Conservation (phyloP, 2,888 invertebrate genomes). For the Drosophila ustulata region DNA sequence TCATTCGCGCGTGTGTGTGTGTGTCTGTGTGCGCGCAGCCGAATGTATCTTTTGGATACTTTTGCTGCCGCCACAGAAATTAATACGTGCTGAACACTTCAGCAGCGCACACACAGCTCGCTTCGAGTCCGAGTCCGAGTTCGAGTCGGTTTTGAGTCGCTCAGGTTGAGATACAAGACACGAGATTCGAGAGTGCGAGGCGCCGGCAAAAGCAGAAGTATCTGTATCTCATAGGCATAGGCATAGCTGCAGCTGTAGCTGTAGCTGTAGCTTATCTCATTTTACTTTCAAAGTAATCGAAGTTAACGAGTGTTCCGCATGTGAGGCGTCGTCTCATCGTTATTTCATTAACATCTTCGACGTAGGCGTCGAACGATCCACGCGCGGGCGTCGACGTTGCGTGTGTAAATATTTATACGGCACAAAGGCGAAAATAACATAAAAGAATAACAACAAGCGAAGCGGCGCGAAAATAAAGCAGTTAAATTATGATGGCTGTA, state of each 20-base stretch:
- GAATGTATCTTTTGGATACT: slow-evolving; percentile 75
- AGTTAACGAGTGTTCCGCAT: slow-evolving; percentile 41
- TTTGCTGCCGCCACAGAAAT: slow-evolving; percentile 74
- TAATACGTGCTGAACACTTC: slow-evolving; percentile 82
- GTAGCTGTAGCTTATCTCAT: slow-evolving; percentile 32
- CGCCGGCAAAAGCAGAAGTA: slow-evolving; percentile 11
- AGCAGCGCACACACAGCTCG: slow-evolving; percentile 75
- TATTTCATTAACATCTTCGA: slow-evolving; percentile 32
- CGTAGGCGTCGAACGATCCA: slow-evolving; percentile 27
- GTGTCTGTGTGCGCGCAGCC: slow-evolving; percentile 61
- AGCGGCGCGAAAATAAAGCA: slow-evolving; percentile 49
- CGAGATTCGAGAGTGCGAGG: slow-evolving; percentile 1
- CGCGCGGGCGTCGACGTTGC: slow-evolving; percentile 54
- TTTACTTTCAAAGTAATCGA: slow-evolving; percentile 37
- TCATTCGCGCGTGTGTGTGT: slow-evolving; percentile 5
- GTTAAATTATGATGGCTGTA: slow-evolving; percentile 54
- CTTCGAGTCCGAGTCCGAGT: slow-evolving; percentile 19
- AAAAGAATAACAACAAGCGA: slow-evolving; percentile 15
- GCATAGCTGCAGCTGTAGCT: slow-evolving; percentile 7
- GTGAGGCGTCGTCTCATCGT: slow-evolving; percentile 31
- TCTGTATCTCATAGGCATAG: slow-evolving; percentile 7
- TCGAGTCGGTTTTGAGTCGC: slow-evolving; percentile 16
- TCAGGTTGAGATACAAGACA: slow-evolving; percentile 8
- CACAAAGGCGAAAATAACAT: slow-evolving; percentile 10
- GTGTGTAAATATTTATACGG: slow-evolving; percentile 58